phyloP scores from a whole-genome alignment of 37 sponge, comb jelly and placozoan genomes.

The Chondrosia reniformis region DNA sequence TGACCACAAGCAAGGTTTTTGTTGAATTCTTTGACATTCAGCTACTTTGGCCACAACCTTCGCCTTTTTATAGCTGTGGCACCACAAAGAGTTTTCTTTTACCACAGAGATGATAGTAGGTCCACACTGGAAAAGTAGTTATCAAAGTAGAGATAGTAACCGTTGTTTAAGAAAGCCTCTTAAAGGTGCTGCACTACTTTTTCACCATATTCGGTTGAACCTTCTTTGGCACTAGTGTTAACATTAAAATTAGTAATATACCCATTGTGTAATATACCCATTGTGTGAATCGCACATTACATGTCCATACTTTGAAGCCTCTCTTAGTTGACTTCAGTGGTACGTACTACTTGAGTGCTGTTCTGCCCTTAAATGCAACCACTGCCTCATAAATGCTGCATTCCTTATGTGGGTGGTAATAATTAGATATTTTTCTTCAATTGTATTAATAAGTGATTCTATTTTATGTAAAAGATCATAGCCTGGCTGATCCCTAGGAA shows the following conservation, averaged over 20 bases:
- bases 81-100: neutral
- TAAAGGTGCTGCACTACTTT: slow-evolving; percentile 3
- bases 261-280: slow-evolving; percentile 7
- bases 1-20: neutral
- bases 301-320: slow-evolving; percentile 9
- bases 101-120: neutral
- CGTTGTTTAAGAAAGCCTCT: neutral
- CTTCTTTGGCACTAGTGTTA: neutral
- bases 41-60: slow-evolving; percentile 1
- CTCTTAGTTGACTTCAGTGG: slow-evolving; percentile 4
- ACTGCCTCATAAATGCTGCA: slow-evolving; percentile 12
- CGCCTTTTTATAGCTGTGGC: neutral
- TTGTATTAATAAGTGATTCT: neutral
- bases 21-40: neutral
- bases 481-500: neutral
- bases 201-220: neutral
- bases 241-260: neutral
- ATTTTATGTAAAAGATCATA: neutral
- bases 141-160: slow-evolving; percentile 2
- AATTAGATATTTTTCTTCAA: neutral
- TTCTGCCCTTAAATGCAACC: slow-evolving; percentile 2
- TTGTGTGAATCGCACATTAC: slow-evolving; percentile 2
- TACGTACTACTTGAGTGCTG: neutral
- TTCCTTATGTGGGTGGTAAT: slow-evolving; percentile 7
- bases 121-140: neutral